Percentiles rank a stretch among this genome's conserved stretches.
These are phyloP conservation scores for Temnothorax nylanderi DNA, from an alignment of 1,140 invertebrate species.

Conservation along the genomic window DNA sequence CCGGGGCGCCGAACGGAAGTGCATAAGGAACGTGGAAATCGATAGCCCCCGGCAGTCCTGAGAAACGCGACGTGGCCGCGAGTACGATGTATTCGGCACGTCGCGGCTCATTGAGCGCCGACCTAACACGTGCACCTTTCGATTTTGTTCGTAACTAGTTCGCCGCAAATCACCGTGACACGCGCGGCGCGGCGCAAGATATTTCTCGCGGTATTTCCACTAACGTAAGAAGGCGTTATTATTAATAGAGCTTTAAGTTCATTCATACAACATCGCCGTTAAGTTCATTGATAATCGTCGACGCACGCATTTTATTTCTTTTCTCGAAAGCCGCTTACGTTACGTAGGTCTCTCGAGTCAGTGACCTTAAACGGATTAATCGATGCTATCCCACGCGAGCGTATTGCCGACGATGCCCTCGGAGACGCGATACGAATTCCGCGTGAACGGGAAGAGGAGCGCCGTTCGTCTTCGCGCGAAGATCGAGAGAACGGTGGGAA, in stretches of 20 bases:
- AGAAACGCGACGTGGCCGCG: neutral
- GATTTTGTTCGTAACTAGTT: neutral
- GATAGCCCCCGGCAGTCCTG: neutral
- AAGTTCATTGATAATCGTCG: conserved; percentile 14
- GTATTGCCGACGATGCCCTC: neutral
- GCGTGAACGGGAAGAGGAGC: neutral
- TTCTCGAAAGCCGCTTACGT: conserved; percentile 10
- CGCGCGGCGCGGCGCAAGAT: neutral
- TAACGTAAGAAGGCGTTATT: neutral
- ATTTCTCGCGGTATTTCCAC: neutral
- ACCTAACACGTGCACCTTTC: conserved; percentile 20
- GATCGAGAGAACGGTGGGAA: neutral
- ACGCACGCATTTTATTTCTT: neutral
- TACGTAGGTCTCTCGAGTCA: conserved; percentile 23
- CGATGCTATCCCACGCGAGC: conserved; percentile 36
- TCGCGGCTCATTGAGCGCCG: conserved; percentile 2
- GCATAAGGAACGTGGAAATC: conserved; percentile 34
- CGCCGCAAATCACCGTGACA: neutral
- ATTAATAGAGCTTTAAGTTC: conserved; percentile 1
- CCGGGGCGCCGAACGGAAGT: conserved; percentile 43
- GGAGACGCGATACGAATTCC: conserved; percentile 11
- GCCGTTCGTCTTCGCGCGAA: neutral
- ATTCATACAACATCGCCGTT: conserved; percentile 14
- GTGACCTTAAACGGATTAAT: conserved; percentile 43
- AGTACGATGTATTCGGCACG: neutral